Percentiles rank a stretch among this genome's conserved stretches.
phyloP scores from a whole-genome alignment of 2,113 vertebrate genomes.

The Proterorhinus semilunaris region DNA sequence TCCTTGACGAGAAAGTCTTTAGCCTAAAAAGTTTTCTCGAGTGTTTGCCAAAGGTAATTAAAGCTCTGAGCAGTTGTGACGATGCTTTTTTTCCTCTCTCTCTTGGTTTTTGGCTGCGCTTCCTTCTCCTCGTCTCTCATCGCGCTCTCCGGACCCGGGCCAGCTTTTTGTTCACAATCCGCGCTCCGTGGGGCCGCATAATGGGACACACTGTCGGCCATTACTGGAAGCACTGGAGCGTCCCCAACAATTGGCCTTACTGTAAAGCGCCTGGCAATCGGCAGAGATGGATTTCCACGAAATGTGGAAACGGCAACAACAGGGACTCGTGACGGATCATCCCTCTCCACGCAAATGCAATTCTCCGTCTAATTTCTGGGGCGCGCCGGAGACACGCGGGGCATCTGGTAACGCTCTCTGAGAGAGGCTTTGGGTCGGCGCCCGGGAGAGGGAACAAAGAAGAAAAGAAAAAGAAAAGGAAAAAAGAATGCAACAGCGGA shows the following conservation, averaged over 20 bases:
- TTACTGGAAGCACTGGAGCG: conserved; percentile 51
- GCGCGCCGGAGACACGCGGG: conserved; percentile 40
- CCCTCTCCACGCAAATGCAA: conserved; percentile 54
- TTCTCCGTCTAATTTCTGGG: conserved; percentile 54
- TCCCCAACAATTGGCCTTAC: conserved; percentile 49
- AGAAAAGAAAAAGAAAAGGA: too few species aligned
- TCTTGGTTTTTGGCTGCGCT: conserved; percentile 10
- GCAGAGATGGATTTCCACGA: conserved; percentile 56
- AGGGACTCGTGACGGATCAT: conserved; percentile 45
- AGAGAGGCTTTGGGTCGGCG: conserved; percentile 21
- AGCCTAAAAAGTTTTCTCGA: conserved; percentile 7
- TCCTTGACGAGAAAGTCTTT: neutral
- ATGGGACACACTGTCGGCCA: conserved; percentile 42
- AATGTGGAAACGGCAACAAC: conserved; percentile 36
- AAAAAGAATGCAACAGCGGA: conserved; percentile 4
- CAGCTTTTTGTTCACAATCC: conserved; percentile 29
- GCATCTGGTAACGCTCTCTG: conserved; percentile 16
- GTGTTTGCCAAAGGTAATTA: neutral
- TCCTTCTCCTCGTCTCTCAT: conserved; percentile 24
- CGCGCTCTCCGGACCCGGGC: conserved; percentile 22
- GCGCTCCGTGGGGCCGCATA: conserved; percentile 24
- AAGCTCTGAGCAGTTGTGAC: conserved; percentile 11
- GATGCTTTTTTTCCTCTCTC: neutral
- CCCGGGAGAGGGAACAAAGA: conserved; percentile 12
- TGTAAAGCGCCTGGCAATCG: conserved; percentile 53